A percentile compares a stretch with the other conserved stretches of the same genome.
These are phyloP conservation scores for Penaeus indicus DNA, from an alignment of 1,140 invertebrate species.

Conservation along the genomic window DNA sequence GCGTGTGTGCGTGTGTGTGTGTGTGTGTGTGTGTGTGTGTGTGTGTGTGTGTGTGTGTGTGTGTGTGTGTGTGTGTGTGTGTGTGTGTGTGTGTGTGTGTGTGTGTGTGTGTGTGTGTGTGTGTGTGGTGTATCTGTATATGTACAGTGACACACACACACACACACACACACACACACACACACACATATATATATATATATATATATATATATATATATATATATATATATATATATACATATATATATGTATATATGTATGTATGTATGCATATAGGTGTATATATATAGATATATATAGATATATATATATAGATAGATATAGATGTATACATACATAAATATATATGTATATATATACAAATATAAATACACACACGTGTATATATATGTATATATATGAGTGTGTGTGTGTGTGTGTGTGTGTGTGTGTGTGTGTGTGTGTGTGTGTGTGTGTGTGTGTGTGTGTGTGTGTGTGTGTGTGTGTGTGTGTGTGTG, in stretches of 20 bases:
- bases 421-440: not conserved
- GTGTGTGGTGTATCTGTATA: too few relatives aligned
- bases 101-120: not conserved
- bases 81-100: not conserved
- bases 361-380: slow-evolving; percentile 5
- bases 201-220: slow-evolving; percentile 2
- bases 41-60: not conserved
- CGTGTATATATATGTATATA: not conserved
- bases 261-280: not conserved
- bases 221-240: slow-evolving; percentile 1
- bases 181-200: not conserved
- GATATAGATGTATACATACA: slow-evolving; percentile 16
- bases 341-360: slow-evolving; percentile 12
- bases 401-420: not conserved
- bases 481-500: too few relatives aligned
- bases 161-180: not conserved
- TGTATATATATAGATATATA: slow-evolving; percentile 20
- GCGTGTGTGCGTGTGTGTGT: not conserved
- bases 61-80: not conserved
- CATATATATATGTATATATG: slow-evolving; percentile 22
- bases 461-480: too few relatives aligned
- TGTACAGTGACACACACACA: too few relatives aligned
- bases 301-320: slow-evolving; percentile 26
- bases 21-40: not conserved
- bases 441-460: not conserved